A percentile compares a stretch with the other conserved stretches of the same genome.
phyloP scores from a whole-genome alignment of 2,113 vertebrate genomes.

The Etia nguti region DNA sequence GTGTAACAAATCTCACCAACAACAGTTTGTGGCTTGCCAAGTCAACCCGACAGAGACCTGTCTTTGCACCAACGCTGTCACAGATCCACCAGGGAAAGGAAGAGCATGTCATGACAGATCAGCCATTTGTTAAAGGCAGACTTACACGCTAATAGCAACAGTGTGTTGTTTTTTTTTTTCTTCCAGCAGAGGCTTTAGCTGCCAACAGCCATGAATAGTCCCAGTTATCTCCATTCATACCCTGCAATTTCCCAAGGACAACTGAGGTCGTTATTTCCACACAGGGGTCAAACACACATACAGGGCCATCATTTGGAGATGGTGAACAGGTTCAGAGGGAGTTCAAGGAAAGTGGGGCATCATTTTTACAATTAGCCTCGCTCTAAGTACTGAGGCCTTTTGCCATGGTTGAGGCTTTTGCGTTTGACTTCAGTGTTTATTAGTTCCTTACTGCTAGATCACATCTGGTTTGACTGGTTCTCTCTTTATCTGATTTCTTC shows the following conservation, averaged over 20 bases:
- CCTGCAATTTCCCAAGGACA: slow-evolving; percentile 49
- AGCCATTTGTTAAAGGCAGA: slow-evolving; percentile 32
- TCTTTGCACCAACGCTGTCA: slow-evolving; percentile 2
- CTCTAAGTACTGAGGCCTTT: slow-evolving; percentile 4
- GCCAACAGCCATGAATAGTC: slow-evolving; percentile 1
- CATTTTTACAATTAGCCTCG: slow-evolving; percentile 39
- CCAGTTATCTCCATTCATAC: not conserved
- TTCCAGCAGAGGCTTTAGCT: slow-evolving; percentile 1
- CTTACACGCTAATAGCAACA: slow-evolving; percentile 48
- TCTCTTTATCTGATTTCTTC: not conserved
- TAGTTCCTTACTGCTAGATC: not conserved
- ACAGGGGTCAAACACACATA: slow-evolving; percentile 31
- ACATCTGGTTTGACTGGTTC: slow-evolving; percentile 9
- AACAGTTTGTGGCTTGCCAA: not conserved
- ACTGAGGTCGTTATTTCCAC: slow-evolving; percentile 22
- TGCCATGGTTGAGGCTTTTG: not conserved
- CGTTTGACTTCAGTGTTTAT: not conserved
- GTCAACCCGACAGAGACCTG: not conserved
- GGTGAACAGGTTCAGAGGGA: slow-evolving; percentile 42
- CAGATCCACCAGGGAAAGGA: slow-evolving; percentile 4
- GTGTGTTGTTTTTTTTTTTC: slow-evolving; percentile 8
- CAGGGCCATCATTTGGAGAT: slow-evolving; percentile 19
- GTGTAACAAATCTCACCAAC: slow-evolving; percentile 2
- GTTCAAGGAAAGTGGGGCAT: slow-evolving; percentile 51
- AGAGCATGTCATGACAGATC: slow-evolving; percentile 56